These are phyloP conservation scores for Epirrhoe tristata DNA, from an alignment of 2,888 invertebrate species.

Conservation along the genomic window DNA sequence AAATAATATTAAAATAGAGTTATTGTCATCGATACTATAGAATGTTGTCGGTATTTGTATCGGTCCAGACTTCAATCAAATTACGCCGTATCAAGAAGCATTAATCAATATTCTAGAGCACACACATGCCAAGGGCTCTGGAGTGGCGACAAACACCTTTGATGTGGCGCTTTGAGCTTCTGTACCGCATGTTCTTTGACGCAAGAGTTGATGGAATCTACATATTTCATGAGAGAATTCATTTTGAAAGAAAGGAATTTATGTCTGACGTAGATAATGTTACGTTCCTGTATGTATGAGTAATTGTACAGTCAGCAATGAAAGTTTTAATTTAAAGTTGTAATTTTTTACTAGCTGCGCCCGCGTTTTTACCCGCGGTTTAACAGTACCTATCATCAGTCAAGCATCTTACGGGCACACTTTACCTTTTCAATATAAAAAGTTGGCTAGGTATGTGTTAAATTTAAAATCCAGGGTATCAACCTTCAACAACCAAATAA, in stretches of 20 bases:
- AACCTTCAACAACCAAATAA: too few relatives aligned
- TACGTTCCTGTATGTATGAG: background rate
- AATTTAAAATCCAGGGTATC: too few relatives aligned
- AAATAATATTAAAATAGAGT: too few relatives aligned
- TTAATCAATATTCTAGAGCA: slow-evolving; percentile 42
- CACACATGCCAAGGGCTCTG: slow-evolving; percentile 26
- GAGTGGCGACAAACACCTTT: slow-evolving; percentile 38
- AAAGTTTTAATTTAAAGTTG: background rate
- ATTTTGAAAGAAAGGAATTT: slow-evolving; percentile 10
- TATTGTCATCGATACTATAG: too few relatives aligned
- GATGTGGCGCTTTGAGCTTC: slow-evolving; percentile 42
- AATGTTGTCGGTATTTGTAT: background rate
- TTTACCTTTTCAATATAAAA: too few relatives aligned
- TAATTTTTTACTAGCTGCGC: too few relatives aligned
- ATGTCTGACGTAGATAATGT: background rate
- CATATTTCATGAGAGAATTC: slow-evolving; percentile 34
- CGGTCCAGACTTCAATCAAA: slow-evolving; percentile 32
- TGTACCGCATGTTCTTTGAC: slow-evolving; percentile 43
- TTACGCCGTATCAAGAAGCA: slow-evolving; percentile 30
- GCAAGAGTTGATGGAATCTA: slow-evolving; percentile 36
- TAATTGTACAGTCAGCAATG: background rate
- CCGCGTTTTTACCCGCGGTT: too few relatives aligned
- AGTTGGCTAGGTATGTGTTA: too few relatives aligned
- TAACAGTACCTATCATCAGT: too few relatives aligned
- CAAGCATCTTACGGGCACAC: too few relatives aligned